These are phyloP conservation scores for Eublepharis macularius DNA, from an alignment of 2,113 vertebrate genomes.

Conservation along the genomic window DNA sequence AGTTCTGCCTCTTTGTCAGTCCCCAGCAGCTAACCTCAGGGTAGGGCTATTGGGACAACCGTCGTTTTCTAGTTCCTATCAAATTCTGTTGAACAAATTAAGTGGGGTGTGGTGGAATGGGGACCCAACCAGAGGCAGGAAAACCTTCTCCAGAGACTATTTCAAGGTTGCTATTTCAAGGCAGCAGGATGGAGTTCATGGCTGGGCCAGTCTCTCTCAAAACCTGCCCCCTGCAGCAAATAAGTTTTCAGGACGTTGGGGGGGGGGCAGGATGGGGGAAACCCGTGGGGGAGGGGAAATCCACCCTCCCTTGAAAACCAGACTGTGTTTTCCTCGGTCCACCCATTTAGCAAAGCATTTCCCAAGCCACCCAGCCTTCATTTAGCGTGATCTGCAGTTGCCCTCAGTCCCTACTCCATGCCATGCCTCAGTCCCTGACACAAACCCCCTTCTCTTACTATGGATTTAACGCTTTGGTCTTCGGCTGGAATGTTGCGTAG, in stretches of 20 bases:
- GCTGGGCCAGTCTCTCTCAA: background rate
- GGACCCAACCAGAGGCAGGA: background rate
- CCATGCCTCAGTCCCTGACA: background rate
- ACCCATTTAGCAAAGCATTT: background rate
- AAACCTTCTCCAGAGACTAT: background rate
- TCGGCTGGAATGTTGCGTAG: background rate
- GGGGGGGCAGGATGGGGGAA: too few species aligned
- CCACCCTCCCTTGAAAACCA: background rate
- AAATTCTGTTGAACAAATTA: background rate
- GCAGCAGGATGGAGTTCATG: background rate
- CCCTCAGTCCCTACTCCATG: background rate
- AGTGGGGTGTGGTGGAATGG: background rate
- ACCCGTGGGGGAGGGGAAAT: background rate
- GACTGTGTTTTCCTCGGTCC: background rate
- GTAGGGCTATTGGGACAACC: background rate
- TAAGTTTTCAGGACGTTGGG: constrained; percentile 4
- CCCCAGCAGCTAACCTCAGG: background rate
- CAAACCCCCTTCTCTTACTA: background rate
- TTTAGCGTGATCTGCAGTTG: background rate
- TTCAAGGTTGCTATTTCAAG: background rate
- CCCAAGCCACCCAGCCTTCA: too few species aligned
- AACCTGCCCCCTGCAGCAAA: too few species aligned
- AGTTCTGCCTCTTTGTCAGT: background rate
- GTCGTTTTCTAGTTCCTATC: background rate
- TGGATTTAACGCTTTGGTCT: background rate